These are phyloP conservation scores for Pangasianodon hypophthalmus DNA, from an alignment of 2,113 vertebrate genomes.

Conservation along the genomic window DNA sequence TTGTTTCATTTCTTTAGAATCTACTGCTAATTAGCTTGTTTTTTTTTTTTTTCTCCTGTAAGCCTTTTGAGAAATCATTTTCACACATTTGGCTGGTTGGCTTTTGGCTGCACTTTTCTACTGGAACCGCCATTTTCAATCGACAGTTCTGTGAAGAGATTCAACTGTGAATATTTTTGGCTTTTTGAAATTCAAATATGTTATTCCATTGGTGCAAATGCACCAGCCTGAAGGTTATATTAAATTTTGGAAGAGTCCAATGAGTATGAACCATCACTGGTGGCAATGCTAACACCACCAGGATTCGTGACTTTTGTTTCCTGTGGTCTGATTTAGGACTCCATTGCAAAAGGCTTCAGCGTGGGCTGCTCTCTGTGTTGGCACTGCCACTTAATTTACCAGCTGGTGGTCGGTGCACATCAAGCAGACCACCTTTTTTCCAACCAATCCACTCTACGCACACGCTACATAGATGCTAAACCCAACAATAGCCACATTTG, in stretches of 20 bases:
- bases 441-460: neutral
- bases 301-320: slow-evolving; percentile 19
- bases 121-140: neutral
- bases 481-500: slow-evolving; percentile 29
- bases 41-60: neutral
- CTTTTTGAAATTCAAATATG: neutral
- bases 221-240: neutral
- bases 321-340: neutral
- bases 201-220: neutral
- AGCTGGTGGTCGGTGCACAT: neutral
- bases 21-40: slow-evolving; percentile 46
- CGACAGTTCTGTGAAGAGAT: neutral
- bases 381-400: slow-evolving; percentile 25
- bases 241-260: neutral
- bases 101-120: slow-evolving; percentile 27
- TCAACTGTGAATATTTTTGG: neutral
- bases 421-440: neutral
- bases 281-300: neutral
- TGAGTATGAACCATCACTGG: neutral
- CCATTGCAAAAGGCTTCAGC: neutral
- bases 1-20: slow-evolving; percentile 54
- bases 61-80: slow-evolving; percentile 38
- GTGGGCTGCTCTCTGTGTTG: neutral
- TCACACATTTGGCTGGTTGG: slow-evolving; percentile 36
- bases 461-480: neutral